Percentiles rank a stretch among this genome's conserved stretches.
Evolutionary conservation across 2,797 vertebrate genomes (phyloP).

Genomic region (Coendou prehensilis): DNA sequence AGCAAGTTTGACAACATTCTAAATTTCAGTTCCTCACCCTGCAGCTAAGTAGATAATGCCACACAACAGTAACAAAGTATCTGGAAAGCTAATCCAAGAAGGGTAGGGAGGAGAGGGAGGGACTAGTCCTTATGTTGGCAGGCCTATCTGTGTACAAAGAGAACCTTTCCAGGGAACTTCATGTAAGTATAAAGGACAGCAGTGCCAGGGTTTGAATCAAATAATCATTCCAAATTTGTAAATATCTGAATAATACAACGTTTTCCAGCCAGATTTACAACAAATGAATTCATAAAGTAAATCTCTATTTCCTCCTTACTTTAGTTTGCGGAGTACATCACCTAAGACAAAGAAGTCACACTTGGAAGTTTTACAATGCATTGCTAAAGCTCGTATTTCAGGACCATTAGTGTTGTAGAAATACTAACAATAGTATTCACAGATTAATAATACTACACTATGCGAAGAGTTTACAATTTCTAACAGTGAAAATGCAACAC

Average conservation of each 20-base stretch:
- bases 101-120: neutral
- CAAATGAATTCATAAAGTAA: constrained; percentile 57
- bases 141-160: neutral
- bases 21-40: constrained; percentile 49
- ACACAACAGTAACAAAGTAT: neutral
- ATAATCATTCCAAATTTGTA: constrained; percentile 56
- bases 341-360: constrained; percentile 59
- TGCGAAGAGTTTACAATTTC: constrained; percentile 40
- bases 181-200: constrained; percentile 43
- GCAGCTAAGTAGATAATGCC: neutral
- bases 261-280: constrained; percentile 56
- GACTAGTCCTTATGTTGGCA: neutral
- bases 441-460: constrained; percentile 44
- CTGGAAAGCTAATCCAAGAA: constrained; percentile 57
- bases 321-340: neutral
- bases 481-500: constrained; percentile 67
- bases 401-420: constrained; percentile 27
- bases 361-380: constrained; percentile 24
- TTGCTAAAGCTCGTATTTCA: constrained; percentile 68
- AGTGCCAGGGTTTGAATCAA: constrained; percentile 31
- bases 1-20: constrained; percentile 33
- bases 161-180: constrained; percentile 49
- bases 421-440: constrained; percentile 62
- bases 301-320: constrained; percentile 30
- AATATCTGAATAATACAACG: constrained; percentile 54